Percentiles rank a stretch among this genome's conserved stretches.
Conservation (phyloP, 2,888 invertebrate species). For the Aspidapion aeneum region DNA sequence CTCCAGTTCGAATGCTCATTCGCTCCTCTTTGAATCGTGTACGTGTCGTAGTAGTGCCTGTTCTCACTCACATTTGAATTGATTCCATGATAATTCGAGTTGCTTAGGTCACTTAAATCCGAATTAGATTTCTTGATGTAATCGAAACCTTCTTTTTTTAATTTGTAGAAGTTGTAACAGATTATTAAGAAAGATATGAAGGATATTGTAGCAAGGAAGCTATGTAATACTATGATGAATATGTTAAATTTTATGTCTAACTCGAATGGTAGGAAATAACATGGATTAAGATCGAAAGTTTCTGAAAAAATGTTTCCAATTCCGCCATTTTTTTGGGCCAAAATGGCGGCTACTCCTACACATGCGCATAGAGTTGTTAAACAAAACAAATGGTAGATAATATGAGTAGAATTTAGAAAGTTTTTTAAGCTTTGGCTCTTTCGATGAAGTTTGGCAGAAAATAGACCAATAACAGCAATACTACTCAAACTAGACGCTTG, state of each 20-base stretch:
- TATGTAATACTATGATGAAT: conserved; percentile 52
- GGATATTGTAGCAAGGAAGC: conserved; percentile 50
- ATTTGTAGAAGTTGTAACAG: conserved; percentile 39
- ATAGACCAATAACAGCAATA: conserved; percentile 49
- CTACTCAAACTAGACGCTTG: conserved; percentile 51
- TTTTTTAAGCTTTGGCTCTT: conserved; percentile 43
- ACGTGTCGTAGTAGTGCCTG: conserved; percentile 40
- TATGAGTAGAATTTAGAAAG: conserved; percentile 46
- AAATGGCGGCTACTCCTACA: conserved; percentile 53
- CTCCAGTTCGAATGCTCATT: conserved; percentile 24
- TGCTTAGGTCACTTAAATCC: conserved; percentile 45
- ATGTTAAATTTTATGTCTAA: conserved; percentile 51
- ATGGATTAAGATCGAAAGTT: conserved; percentile 37
- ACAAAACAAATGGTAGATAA: conserved; percentile 52
- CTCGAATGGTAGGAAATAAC: conserved; percentile 50
- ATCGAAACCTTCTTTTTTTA: conserved; percentile 39
- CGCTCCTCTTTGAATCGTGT: conserved; percentile 36
- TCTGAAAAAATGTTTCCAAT: conserved; percentile 18
- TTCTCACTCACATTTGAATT: conserved; percentile 28
- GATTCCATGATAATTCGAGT: conserved; percentile 26
- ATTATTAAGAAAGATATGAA: conserved; percentile 47
- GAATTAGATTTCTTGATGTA: conserved; percentile 46
- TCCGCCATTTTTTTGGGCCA: conserved; percentile 41
- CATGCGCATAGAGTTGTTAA: conserved; percentile 51
- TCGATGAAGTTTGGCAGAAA: conserved; percentile 43